Evolutionary conservation across 1,140 invertebrate species (phyloP), one percentile per base, ranked within the genome.

Genomic region (Radopholus similis): DNA sequence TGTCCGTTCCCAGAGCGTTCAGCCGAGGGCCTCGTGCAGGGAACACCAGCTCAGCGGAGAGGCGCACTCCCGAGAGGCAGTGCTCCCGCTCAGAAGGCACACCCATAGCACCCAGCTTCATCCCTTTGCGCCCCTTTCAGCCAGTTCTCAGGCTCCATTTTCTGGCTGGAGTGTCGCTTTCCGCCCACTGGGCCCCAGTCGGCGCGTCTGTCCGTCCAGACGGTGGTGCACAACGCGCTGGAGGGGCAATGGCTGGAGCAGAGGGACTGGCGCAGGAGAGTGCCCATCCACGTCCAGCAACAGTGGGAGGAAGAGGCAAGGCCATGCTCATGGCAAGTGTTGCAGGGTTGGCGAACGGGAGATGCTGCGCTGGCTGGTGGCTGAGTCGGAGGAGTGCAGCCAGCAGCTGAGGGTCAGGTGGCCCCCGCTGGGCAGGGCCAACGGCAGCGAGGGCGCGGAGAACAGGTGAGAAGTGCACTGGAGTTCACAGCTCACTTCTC

Each of bases 111-210:
- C 23, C 18, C n/a, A 44, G 15, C 44, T 60, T 4, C 5, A 2
- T 21, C 18, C n/a, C 13, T 47, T 30, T 47, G n/a, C n/a, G n/a
- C n/a, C n/a, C n/a, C n/a, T 51, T 62, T 21, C 21, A 62, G 59
- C 32, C 40, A n/a, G n/a, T n/a, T 28, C 18, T 62, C 59, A 2
- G 21, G 18, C 9, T 4, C 1, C 18, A 51, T 62, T 26, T 62
- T 32, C 47, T 62, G 59, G 59, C 32, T 62, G 49, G 35, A 40
- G 49, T 62, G 59, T 28, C 59, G 59, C 47, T 62, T 62, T 42
- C 59, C 59, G 28, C 40, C 59, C 34, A 15, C 59, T 51, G 35
- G 34, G 15, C 40, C 59, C 32, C 59, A 62, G 47, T 40, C 23
- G 26, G 59, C 40, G 6, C 59, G 59, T 6, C 37, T 62, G 9